Evolutionary conservation across 2,797 vertebrate genomes (phyloP).

Genomic region (Parambassis ranga): DNA sequence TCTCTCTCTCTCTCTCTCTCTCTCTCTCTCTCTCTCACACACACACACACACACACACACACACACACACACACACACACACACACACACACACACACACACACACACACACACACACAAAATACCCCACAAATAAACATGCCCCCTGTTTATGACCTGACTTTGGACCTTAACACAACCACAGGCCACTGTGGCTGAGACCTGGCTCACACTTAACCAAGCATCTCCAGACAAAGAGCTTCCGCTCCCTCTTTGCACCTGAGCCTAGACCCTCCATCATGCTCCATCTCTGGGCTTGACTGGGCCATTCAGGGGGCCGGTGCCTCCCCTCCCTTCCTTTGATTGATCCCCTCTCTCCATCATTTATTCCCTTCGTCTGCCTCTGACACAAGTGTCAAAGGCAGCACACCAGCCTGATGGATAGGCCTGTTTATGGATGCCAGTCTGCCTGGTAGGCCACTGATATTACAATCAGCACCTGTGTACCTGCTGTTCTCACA

Average conservation of each 20-base stretch:
- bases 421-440: conserved; percentile 81
- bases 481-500: conserved; percentile 77
- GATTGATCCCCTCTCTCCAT: conserved; percentile 80
- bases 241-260: conserved; percentile 71
- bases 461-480: conserved; percentile 82
- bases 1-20: too few relatives aligned
- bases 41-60: background rate
- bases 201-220: conserved; percentile 65
- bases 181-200: conserved; percentile 39
- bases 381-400: conserved; percentile 76
- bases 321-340: conserved; percentile 72
- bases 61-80: background rate
- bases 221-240: conserved; percentile 72
- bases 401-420: conserved; percentile 78
- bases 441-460: conserved; percentile 78
- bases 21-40: too few relatives aligned
- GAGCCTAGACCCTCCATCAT: conserved; percentile 82
- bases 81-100: background rate
- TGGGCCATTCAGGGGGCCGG: conserved; percentile 73
- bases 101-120: background rate
- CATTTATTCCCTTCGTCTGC: conserved; percentile 77
- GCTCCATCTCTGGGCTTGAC: conserved; percentile 76
- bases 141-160: conserved; percentile 45
- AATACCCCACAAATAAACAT: conserved; percentile 29
- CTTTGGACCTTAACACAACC: conserved; percentile 57